Evolutionary conservation across 2,113 vertebrate genomes (phyloP).

Genomic region (Isichthys henryi): DNA sequence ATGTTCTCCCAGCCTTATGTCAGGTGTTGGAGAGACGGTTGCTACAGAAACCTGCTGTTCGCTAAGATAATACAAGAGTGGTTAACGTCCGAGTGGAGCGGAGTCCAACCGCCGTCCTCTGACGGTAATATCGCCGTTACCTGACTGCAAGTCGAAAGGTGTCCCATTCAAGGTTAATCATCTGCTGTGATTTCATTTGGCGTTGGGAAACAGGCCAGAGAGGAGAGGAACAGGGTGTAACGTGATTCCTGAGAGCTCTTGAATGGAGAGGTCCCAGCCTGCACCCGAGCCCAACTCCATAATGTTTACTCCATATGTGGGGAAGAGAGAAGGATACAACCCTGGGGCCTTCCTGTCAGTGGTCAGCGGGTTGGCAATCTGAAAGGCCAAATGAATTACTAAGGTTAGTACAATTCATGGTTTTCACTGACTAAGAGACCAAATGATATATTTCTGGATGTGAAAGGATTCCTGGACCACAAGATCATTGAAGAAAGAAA

Average conservation of each 20-base stretch:
- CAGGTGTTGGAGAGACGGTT: neutral
- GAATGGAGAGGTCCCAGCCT: neutral
- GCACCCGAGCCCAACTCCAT: neutral
- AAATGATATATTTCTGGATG: conserved; percentile 5
- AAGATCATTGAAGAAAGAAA: neutral
- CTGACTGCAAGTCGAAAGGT: neutral
- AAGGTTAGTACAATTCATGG: neutral
- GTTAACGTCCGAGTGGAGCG: neutral
- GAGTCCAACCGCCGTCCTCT: neutral
- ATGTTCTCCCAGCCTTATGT: conserved; percentile 1
- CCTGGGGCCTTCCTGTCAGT: neutral
- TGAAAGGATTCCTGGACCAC: neutral
- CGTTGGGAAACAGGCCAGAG: neutral
- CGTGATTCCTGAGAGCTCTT: neutral
- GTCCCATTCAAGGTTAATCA: neutral
- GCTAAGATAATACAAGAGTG: neutral
- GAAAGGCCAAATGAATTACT: neutral
- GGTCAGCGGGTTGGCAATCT: neutral
- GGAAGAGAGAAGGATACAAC: neutral
- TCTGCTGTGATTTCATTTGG: neutral
- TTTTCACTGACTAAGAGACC: neutral
- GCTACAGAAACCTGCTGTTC: neutral
- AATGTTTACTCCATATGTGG: conserved; percentile 1
- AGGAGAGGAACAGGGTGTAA: neutral
- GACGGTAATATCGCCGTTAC: neutral